Evolutionary conservation across 2,888 invertebrate species (phyloP).

Genomic region (Oligia strigilis): DNA sequence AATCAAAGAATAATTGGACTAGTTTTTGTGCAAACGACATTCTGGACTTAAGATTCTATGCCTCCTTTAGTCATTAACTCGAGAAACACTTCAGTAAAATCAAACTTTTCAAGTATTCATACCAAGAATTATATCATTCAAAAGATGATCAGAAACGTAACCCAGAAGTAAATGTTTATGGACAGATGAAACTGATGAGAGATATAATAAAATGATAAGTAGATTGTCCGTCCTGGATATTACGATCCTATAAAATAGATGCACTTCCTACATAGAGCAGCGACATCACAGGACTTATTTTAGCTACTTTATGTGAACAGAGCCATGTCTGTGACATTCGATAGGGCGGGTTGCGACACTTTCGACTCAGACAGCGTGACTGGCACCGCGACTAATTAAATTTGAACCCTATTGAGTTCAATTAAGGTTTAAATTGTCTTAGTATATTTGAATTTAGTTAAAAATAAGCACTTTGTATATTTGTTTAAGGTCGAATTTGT

Average conservation of each 20-base stretch:
- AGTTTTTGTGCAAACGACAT: constrained; percentile 62
- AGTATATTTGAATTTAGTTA: constrained; percentile 63
- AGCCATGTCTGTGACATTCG: constrained; percentile 83
- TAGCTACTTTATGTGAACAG: constrained; percentile 83
- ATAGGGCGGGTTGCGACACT: constrained; percentile 83
- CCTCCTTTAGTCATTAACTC: constrained; percentile 10
- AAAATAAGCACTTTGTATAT: constrained; percentile 74
- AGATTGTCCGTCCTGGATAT: constrained; percentile 71
- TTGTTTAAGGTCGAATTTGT: constrained; percentile 75
- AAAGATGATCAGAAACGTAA: constrained; percentile 32
- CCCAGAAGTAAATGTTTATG: constrained; percentile 35
- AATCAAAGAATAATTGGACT: constrained; percentile 65
- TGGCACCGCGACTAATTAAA: constrained; percentile 59
- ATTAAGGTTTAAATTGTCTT: constrained; percentile 64
- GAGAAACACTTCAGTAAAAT: constrained; percentile 36
- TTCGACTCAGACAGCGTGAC: constrained; percentile 69
- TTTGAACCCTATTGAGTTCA: constrained; percentile 66
- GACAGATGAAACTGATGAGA: constrained; percentile 51
- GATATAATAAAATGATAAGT: constrained; percentile 72
- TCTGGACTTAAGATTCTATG: constrained; percentile 43
- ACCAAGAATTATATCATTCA: constrained; percentile 30
- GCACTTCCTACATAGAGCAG: constrained; percentile 77
- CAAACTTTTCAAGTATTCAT: background rate
- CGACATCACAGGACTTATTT: constrained; percentile 84
- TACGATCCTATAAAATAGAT: constrained; percentile 77